Evolutionary conservation across 2,888 invertebrate genomes (phyloP), one percentile per base, ranked within the genome.

Genomic region (Entomobrya multifasciata): DNA sequence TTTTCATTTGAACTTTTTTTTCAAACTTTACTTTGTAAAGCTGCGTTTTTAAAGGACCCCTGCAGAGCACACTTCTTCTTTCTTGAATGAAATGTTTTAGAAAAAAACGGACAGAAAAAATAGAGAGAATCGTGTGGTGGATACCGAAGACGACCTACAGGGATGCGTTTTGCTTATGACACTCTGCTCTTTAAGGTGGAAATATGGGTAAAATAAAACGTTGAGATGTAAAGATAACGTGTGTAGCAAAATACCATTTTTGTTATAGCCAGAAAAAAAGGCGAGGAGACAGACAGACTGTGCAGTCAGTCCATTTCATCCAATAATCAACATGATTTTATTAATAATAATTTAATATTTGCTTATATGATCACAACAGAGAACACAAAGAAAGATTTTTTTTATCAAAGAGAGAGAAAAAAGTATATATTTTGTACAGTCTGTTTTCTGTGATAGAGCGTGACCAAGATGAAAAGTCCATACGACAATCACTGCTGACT

Each of bases 111-210:
- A 44, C 49, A 79, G 60, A 47, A 25, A 81, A 57, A 72, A 41
- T 22, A 47, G 57, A 47, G 15, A 77, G 13, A 60, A 60, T 57
- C 60, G 77, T 57, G 57, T 77, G 57, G 44, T 60, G 44, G 44
- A 22, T 76, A 55, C 10, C 44, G 17, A 41, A 36, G 86, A 74
- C 86, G 86, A 86, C 86, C 86, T 86, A 86, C 86, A 72, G 86
- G 86, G 86, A 72, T 86, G 86, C 74, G 30, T 80, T 85, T 78
- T 80, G 70, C 72, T 78, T 44, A 47, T 86, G 86, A 86, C 79
- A 86, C 86, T 65, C 27, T 41, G 27, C 27, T 36, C 41, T 52
- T 57, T 44, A 41, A 72, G 22, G 25, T 8, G 25, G 10, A 36
- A 77, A 74, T 60, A 74, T 74, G 30, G 49, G 76, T 62, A 76